A percentile compares a stretch with the other conserved stretches of the same genome.
phyloP scores from a whole-genome alignment of 23 tunicate genomes.

The Styela plicata region DNA sequence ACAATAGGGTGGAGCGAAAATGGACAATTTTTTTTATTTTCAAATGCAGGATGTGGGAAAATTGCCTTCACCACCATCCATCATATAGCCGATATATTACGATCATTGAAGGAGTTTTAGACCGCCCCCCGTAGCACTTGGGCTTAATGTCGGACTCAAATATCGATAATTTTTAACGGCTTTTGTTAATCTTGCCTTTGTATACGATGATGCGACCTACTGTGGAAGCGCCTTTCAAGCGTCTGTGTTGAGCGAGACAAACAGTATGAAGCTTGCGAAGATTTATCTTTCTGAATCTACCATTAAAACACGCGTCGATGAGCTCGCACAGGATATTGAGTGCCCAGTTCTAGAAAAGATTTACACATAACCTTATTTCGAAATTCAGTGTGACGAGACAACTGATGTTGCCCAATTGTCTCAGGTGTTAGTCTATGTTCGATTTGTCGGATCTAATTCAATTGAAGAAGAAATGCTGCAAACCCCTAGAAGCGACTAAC shows the following conservation, averaged over 20 bases:
- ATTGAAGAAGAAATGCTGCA: constrained; percentile 42
- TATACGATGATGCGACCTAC: too few species aligned
- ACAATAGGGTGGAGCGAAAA: too few species aligned
- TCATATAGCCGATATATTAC: too few species aligned
- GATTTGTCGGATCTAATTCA: constrained; percentile 34
- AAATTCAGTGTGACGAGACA: constrained; percentile 56
- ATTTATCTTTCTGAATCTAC: constrained; percentile 26
- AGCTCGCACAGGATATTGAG: constrained; percentile 47
- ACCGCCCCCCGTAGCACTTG: too few species aligned
- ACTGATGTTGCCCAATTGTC: constrained; percentile 50
- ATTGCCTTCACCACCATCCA: too few species aligned
- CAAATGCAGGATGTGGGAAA: too few species aligned
- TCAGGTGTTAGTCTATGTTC: constrained; percentile 48
- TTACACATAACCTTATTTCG: constrained; percentile 54
- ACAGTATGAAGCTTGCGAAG: not conserved
- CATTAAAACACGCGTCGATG: constrained; percentile 44
- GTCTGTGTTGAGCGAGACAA: not conserved
- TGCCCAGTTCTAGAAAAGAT: constrained; percentile 25
- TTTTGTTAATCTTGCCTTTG: too few species aligned
- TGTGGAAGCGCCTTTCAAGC: too few species aligned
- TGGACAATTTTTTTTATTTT: too few species aligned
- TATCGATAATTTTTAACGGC: too few species aligned
- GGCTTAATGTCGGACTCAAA: too few species aligned
- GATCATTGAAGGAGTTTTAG: too few species aligned
- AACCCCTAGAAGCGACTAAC: constrained; percentile 52